Evolutionary conservation across 1,140 invertebrate genomes (phyloP).

Genomic region (Macrobrachium rosenbergii): DNA sequence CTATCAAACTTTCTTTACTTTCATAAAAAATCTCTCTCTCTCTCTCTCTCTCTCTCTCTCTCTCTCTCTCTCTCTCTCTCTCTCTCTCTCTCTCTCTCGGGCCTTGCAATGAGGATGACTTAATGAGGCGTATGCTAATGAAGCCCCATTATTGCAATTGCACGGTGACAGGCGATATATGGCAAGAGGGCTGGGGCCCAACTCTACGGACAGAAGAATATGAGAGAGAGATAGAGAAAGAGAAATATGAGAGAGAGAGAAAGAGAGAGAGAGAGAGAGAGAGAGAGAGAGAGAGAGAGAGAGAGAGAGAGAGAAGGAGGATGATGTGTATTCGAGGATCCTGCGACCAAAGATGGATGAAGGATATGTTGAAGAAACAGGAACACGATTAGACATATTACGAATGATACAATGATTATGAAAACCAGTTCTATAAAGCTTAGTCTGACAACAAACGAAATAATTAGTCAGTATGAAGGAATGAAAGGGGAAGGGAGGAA

Average conservation of each 20-base stretch:
- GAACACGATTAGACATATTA: neutral
- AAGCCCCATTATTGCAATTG: constrained; percentile 54
- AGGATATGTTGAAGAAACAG: neutral
- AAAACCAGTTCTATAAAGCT: neutral
- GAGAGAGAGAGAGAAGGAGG: constrained; percentile 13
- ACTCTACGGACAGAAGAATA: neutral
- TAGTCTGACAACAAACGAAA: neutral
- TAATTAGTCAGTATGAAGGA: neutral
- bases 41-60: no score
- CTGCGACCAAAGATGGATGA: no score
- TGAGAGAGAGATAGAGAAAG: neutral
- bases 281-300: neutral
- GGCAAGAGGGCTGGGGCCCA: constrained; percentile 8
- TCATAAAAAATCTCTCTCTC: no score
- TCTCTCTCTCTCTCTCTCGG: neutral
- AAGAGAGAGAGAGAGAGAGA: constrained; percentile 9
- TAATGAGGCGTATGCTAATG: constrained; percentile 53
- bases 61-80: neutral
- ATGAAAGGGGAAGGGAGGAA: neutral
- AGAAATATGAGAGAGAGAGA: constrained; percentile 24
- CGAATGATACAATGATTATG: neutral
- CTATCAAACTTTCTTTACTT: no score
- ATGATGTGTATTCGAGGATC: neutral
- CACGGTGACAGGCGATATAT: constrained; percentile 53
- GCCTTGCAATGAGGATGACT: constrained; percentile 43